Evolutionary conservation across 2,888 invertebrate species (phyloP), one percentile per base, ranked within the genome.

Genomic region (Stenotaenia linearis): DNA sequence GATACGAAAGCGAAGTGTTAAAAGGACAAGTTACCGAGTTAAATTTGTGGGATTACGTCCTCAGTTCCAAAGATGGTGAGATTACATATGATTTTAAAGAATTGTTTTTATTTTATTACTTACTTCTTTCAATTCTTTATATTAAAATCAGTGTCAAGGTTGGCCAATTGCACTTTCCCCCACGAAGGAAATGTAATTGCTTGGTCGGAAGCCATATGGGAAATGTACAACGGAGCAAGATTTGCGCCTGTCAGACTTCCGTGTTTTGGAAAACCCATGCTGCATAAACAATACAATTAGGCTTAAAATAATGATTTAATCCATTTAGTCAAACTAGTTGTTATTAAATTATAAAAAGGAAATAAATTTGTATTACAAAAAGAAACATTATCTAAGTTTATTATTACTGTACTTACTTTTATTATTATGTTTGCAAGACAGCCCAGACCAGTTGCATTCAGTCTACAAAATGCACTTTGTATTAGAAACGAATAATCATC

Each of bases 91-190:
- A 3, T 23, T 56, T 56, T 7, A 50, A 21, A 18, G n/a, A 37
- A 9, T 12, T n/a, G 21, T 56, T 56, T 56, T 56, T 56, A 56
- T 1, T 5, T 56, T 9, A 18, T 56, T 56, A 15, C 12, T 1
- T 40, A 15, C 3, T 40, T 40, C n/a, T 40, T 40, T 1, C 12
- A 40, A 40, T 40, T 12, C 1, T 56, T 56, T 56, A n/a, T n/a
- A n/a, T n/a, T n/a, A n/a, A n/a, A n/a, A n/a, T n/a, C 12, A 69
- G 69, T 69, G 28, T 69, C 69, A 9, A 25, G 69, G 6, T 28
- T 69, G 12, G 69, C 69, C 69, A 69, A 69, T n/a, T 69, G 69
- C n/a, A 69, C 69, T 69, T 69, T 69, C n/a, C 69, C 69, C 10
- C 69, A 69, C 25, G 69, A 69, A 25, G 69, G 69, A 12, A 69